Evolutionary conservation across 2,888 invertebrate genomes (phyloP), one percentile per base, ranked within the genome.

Genomic region (Lepidocyrtinus sp.): DNA sequence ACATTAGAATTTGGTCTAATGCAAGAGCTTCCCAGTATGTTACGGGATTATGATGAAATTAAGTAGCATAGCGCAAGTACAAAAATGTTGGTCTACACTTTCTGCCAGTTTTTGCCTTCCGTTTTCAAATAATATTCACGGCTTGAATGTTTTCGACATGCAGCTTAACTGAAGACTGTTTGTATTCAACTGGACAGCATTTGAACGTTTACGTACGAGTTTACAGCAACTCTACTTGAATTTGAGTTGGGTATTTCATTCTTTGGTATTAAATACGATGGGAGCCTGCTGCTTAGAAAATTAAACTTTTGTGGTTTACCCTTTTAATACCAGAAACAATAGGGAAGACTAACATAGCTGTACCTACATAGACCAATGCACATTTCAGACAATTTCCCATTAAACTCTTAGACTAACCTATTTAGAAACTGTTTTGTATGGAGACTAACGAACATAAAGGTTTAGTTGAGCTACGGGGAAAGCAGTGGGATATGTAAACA

Each of bases 211-310:
- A n/a, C n/a, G n/a, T n/a, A n/a, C n/a, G n/a, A n/a, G n/a, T n/a
- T n/a, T n/a, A n/a, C n/a, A n/a, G n/a, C n/a, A n/a, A n/a, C n/a
- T n/a, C n/a, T n/a, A n/a, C n/a, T n/a, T n/a, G n/a, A n/a, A n/a
- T n/a, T n/a, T n/a, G n/a, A n/a, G n/a, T n/a, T n/a, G n/a, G n/a
- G 22, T 21, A 22, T 45, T n/a, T 24, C 27, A 12, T 22, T 50
- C 25, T 7, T 27, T 17, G 12, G 36, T 15, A 65, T 79, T 65
- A 17, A 62, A 55, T 62, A 65, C 59, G 65, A 62, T 27, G 64
- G 73, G 26, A 69, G 63, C 79, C 73, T 74, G 79, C 79, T 79
- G 79, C 79, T 79, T 64, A 50, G 69, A 73, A 79, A 79, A 79
- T 79, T 79, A 79, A 78, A 79, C 73, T 79, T 78, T 62, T 79